Conservation (phyloP, 2,888 invertebrate species). For the Drosophila imparisetae region DNA sequence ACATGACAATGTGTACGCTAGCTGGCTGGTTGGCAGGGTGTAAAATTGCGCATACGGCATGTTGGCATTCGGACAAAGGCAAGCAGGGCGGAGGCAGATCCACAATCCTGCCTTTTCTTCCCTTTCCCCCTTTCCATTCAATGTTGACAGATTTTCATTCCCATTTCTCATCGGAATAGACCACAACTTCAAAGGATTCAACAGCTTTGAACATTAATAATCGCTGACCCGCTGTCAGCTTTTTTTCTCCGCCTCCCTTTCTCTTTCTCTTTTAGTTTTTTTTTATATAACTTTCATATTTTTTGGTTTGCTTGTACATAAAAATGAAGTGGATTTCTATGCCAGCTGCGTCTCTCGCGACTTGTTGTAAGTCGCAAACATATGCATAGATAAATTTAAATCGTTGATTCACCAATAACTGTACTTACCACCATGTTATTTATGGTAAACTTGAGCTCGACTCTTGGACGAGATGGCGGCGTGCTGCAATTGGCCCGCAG, state of each 20-base stretch:
- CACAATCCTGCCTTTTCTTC: slow-evolving; percentile 19
- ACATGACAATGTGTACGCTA: slow-evolving; percentile 62
- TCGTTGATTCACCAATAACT: slow-evolving; percentile 3
- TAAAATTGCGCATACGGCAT: slow-evolving; percentile 70
- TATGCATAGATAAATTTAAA: slow-evolving; percentile 1
- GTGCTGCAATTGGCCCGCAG: slow-evolving; percentile 92
- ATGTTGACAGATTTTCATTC: slow-evolving; percentile 56
- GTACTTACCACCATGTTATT: slow-evolving; percentile 91
- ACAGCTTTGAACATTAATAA: slow-evolving; percentile 58
- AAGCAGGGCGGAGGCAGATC: background rate
- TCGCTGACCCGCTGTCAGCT: slow-evolving; percentile 71
- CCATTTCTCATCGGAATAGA: slow-evolving; percentile 63
- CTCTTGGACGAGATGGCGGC: slow-evolving; percentile 90
- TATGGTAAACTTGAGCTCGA: slow-evolving; percentile 90
- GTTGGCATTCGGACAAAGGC: slow-evolving; percentile 39
- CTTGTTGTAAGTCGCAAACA: slow-evolving; percentile 1
- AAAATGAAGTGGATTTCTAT: slow-evolving; percentile 16
- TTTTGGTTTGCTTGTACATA: background rate
- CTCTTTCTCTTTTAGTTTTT: slow-evolving; percentile 3
- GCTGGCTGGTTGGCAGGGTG: slow-evolving; percentile 62
- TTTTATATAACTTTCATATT: background rate
- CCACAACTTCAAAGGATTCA: slow-evolving; percentile 59
- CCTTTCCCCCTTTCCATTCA: slow-evolving; percentile 21
- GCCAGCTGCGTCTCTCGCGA: slow-evolving; percentile 1
- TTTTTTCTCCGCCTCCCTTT: background rate